Base-by-base conservation (phyloP, 92 coral and sea anemone genomes). In the Nematostella vectensis region DNA sequence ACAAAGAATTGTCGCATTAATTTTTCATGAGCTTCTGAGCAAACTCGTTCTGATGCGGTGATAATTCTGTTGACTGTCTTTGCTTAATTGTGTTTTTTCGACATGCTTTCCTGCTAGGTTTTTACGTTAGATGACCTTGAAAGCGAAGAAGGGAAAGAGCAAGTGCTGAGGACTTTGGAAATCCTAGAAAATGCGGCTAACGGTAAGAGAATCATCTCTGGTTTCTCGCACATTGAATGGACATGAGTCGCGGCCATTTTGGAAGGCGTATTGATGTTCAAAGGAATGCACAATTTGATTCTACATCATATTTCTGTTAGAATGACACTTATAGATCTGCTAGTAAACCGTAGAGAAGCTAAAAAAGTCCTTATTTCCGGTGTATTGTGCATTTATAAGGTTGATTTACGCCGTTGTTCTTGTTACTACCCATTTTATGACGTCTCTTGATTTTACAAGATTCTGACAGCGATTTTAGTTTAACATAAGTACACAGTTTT, bases 21-120 rank as follows among this genome's bases (percentile, higher is more conserved):
- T 74, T 64, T 85, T 85, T 85, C 88, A 85, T 85, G 71, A 77
- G 68, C 40, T 28, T n/a, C 67, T 72, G 89, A 67, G 88, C 89
- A 71, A 68, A 65, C 75, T 75, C 87, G 44, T 31, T 50, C 40
- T 12, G 23, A 62, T 27, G 59, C 40, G 29, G 29, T 47, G 47
- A 37, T 29, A 61, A 30, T 47, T 22, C 6, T 26, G 10, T 26
- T 62, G 57, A 62, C 27, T 11, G 29, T 13, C 3, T 37, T 29
- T 15, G 54, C 58, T 48, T 28, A 50, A 30, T 61, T 66, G 51
- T 30, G 61, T 38, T 1, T 66, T n/a, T 70, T 77, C 74, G 56
- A 65, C 71, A 65, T 62, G 65, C 57, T 58, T 61, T 67, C 50
- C 47, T 51, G 54, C 59, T 76, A 85, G 95, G 54, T 85, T 43